Conservation (phyloP, 2,797 vertebrate genomes). For the Malacoctenus gilli region DNA sequence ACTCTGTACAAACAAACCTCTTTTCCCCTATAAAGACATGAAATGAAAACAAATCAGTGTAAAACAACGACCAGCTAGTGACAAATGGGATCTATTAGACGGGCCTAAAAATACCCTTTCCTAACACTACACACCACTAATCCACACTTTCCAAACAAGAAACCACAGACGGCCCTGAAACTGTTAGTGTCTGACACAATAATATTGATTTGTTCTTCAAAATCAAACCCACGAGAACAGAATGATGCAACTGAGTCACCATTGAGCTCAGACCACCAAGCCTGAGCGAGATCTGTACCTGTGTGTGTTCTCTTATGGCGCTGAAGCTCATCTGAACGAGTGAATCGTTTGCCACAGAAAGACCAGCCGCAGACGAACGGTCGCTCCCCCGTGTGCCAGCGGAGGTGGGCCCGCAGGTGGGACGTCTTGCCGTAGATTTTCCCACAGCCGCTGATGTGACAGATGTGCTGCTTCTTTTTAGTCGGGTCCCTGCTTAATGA, state of each 20-base stretch:
- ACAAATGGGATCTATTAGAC: too few relatives aligned
- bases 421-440: conserved; percentile 98
- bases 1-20: conserved; percentile 90
- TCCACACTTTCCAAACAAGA: too few relatives aligned
- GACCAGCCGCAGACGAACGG: conserved; percentile 93
- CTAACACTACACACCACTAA: too few relatives aligned
- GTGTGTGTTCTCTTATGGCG: conserved; percentile 96
- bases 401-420: conserved; percentile 92
- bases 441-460: conserved; percentile 92
- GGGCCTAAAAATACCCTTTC: too few relatives aligned
- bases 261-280: conserved; percentile 36
- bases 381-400: conserved; percentile 96
- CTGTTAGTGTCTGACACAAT: too few relatives aligned
- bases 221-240: too few relatives aligned
- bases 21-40: conserved; percentile 86
- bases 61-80: too few relatives aligned
- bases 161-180: too few relatives aligned
- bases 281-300: conserved; percentile 74
- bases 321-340: conserved; percentile 93
- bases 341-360: conserved; percentile 94
- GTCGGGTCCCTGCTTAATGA: conserved; percentile 83
- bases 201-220: too few relatives aligned
- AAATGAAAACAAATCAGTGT: not conserved
- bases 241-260: too few relatives aligned
- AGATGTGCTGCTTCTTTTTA: conserved; percentile 98